Percentiles rank a stretch among this genome's conserved stretches.
Evolutionary conservation across 2,888 invertebrate species (phyloP).

Genomic region (Xestobium rufovillosum): DNA sequence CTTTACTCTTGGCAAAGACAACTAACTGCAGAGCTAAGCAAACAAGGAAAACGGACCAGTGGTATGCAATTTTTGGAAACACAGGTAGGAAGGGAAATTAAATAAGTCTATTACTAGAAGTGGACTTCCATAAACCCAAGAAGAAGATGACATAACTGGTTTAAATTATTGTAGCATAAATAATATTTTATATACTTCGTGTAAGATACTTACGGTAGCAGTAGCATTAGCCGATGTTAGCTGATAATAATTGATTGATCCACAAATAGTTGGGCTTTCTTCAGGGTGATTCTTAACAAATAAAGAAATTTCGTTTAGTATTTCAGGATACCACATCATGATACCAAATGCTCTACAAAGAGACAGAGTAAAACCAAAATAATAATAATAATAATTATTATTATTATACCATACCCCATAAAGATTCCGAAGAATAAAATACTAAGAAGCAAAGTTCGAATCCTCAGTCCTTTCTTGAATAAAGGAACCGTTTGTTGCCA

Average conservation of each 20-base stretch:
- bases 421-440: constrained; percentile 42
- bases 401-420: constrained; percentile 8
- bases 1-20: no score
- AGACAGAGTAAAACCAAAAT: not conserved
- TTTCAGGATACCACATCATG: constrained; percentile 54
- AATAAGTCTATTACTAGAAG: no score
- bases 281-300: constrained; percentile 27
- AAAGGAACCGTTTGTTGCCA: constrained; percentile 40
- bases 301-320: constrained; percentile 46
- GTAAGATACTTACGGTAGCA: no score
- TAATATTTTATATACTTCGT: no score
- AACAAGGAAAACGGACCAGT: no score
- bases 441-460: constrained; percentile 40
- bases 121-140: no score
- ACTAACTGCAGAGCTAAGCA: no score
- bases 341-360: constrained; percentile 48
- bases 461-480: constrained; percentile 32
- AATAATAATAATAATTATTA: constrained; percentile 8
- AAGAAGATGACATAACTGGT: no score
- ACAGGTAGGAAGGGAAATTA: no score
- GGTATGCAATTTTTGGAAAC: no score
- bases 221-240: no score
- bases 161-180: no score
- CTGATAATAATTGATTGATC: constrained; percentile 31
- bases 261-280: constrained; percentile 33